A percentile compares a stretch with the other conserved stretches of the same genome.
Evolutionary conservation across 2,888 invertebrate species (phyloP).

Genomic region (Baccha elongata): DNA sequence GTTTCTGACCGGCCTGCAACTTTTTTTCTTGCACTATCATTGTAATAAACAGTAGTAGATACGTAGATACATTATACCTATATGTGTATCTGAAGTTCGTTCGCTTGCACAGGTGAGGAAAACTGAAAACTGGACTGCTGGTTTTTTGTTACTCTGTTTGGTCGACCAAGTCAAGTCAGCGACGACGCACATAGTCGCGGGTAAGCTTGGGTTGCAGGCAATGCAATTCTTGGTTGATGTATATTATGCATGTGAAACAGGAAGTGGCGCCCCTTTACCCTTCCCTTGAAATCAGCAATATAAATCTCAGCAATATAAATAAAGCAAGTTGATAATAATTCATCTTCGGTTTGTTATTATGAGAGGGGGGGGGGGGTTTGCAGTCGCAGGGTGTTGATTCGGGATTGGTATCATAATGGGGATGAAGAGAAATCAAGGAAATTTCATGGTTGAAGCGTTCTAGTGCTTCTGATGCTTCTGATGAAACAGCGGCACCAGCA

Average conservation of each 20-base stretch:
- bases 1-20: slow-evolving; percentile 63
- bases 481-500: no score
- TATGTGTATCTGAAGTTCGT: slow-evolving; percentile 25
- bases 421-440: background rate
- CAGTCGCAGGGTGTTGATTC: background rate
- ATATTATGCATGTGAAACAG: slow-evolving; percentile 65
- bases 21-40: slow-evolving; percentile 47
- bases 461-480: slow-evolving; percentile 62
- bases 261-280: slow-evolving; percentile 60
- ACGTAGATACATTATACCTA: slow-evolving; percentile 16
- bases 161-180: background rate
- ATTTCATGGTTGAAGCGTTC: slow-evolving; percentile 63
- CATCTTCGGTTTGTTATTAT: slow-evolving; percentile 48
- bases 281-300: slow-evolving; percentile 34
- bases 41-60: slow-evolving; percentile 33
- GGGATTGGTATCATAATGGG: background rate
- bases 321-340: slow-evolving; percentile 65
- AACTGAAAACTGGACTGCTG: slow-evolving; percentile 61
- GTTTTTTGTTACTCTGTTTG: slow-evolving; percentile 21
- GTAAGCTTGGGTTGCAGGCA: slow-evolving; percentile 53
- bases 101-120: slow-evolving; percentile 54
- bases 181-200: slow-evolving; percentile 41
- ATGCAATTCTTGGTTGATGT: slow-evolving; percentile 49
- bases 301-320: slow-evolving; percentile 65
- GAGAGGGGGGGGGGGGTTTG: background rate